These are phyloP conservation scores for Xylocampa areola DNA, from an alignment of 2,888 invertebrate genomes.

Conservation along the genomic window DNA sequence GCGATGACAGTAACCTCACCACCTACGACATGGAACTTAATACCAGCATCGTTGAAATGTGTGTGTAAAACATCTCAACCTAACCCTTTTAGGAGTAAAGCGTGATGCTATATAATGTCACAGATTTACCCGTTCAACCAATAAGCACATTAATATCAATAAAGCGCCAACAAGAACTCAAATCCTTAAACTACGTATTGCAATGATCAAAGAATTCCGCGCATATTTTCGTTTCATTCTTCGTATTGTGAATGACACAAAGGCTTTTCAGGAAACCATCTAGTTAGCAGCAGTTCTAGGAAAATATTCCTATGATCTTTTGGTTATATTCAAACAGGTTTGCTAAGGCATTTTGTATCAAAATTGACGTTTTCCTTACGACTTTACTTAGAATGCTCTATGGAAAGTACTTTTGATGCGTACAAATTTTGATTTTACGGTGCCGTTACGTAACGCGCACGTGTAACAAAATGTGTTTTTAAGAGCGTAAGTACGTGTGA, in stretches of 20 bases:
- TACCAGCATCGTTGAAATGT: too few species aligned
- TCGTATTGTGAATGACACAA: constrained; percentile 46
- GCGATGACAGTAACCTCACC: too few species aligned
- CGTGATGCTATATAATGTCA: too few species aligned
- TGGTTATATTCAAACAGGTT: constrained; percentile 44
- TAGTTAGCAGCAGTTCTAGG: constrained; percentile 41
- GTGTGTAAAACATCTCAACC: too few species aligned
- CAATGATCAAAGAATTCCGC: constrained; percentile 36
- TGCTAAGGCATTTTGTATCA: constrained; percentile 54
- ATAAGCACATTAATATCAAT: constrained; percentile 11
- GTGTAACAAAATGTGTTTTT: neutral
- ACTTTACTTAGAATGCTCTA: constrained; percentile 51
- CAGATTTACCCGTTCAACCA: constrained; percentile 6
- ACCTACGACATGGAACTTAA: too few species aligned
- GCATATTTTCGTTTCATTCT: constrained; percentile 21
- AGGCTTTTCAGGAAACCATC: constrained; percentile 24
- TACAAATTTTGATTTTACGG: constrained; percentile 20
- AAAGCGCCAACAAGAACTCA: constrained; percentile 1
- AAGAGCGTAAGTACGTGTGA: too few species aligned
- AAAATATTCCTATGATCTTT: constrained; percentile 53
- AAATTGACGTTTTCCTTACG: constrained; percentile 55
- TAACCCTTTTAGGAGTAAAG: too few species aligned
- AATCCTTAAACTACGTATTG: constrained; percentile 11
- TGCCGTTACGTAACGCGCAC: constrained; percentile 4
- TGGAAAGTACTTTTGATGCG: constrained; percentile 44